Conservation (phyloP, 2,113 vertebrate species). For the Callocephalon fimbriatum region DNA sequence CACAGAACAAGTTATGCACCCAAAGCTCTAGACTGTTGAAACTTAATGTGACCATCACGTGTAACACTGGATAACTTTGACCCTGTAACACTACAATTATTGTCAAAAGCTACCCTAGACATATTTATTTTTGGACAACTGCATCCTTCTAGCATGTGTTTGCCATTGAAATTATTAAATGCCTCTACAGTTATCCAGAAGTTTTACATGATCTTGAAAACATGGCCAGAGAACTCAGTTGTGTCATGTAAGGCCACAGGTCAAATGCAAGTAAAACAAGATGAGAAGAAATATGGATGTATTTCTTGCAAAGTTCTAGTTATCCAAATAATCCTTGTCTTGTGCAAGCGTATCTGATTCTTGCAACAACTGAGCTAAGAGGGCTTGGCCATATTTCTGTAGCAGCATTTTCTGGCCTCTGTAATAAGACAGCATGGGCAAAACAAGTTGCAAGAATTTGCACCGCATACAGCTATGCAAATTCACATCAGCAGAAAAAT, state of each 20-base stretch:
- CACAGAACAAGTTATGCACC: not conserved
- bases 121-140: not conserved
- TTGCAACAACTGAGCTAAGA: not conserved
- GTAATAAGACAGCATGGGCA: not conserved
- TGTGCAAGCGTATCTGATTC: not conserved
- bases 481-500: constrained; percentile 41
- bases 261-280: not conserved
- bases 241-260: not conserved
- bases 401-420: not conserved
- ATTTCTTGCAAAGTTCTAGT: not conserved
- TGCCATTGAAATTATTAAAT: not conserved
- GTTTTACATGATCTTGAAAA: not conserved
- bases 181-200: not conserved
- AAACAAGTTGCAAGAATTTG: constrained; percentile 18
- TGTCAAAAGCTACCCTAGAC: not conserved
- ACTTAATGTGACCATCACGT: not conserved
- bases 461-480: constrained; percentile 27
- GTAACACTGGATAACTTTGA: not conserved
- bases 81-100: not conserved
- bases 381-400: not conserved
- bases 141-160: not conserved
- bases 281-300: not conserved
- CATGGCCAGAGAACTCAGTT: not conserved
- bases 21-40: not conserved
- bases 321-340: not conserved